Base-by-base conservation (phyloP, 2,888 invertebrate species). In the Caenorhabditis sp. region DNA sequence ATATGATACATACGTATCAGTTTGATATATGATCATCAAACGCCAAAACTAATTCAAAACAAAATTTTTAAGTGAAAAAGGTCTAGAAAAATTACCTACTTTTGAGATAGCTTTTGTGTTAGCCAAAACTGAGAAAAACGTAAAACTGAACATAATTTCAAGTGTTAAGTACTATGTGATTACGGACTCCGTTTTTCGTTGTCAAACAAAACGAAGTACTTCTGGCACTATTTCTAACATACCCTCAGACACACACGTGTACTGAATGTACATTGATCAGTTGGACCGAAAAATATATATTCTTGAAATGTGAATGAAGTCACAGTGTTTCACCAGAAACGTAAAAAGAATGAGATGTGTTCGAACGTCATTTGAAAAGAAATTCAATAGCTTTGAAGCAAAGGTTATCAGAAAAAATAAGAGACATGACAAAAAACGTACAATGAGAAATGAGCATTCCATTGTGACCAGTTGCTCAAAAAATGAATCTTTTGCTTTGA, bases 391-490 rank as follows among this genome's bases (percentile, higher is more conserved):
- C 56, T 27, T n/a, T 4, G 20, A 26, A 26, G 26, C 25, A 56
- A 26, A 56, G 25, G 25, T 56, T 27, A 56, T 26, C 5, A 56
- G 27, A 56, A 56, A 56, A 56, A 27, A 56, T 56, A 56, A 20
- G 56, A 56, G 14, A 56, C 26, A 4, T 25, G 14, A 26, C 17
- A 7, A 5, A 56, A 56, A 25, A 56, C 27, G 56, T 26, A 26
- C 43, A 43, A 43, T 43, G 43, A 43, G 17, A 17, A 43, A 43
- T 43, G 43, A 17, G 43, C 43, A 10, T 10, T 43, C 43, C 43
- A 43, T 17, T 43, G 43, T 43, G 43, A 14, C 43, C 43, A 43
- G 43, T 43, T 43, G 43, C 43, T 43, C 17, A 43, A 10, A 43
- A 43, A 43, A 43, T 43, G 43, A 43, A 10, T 43, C 31, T 43